Percentiles rank a stretch among this genome's conserved stretches.
phyloP scores from a whole-genome alignment of 2,888 invertebrate species.

The Eremobia ochroleuca region DNA sequence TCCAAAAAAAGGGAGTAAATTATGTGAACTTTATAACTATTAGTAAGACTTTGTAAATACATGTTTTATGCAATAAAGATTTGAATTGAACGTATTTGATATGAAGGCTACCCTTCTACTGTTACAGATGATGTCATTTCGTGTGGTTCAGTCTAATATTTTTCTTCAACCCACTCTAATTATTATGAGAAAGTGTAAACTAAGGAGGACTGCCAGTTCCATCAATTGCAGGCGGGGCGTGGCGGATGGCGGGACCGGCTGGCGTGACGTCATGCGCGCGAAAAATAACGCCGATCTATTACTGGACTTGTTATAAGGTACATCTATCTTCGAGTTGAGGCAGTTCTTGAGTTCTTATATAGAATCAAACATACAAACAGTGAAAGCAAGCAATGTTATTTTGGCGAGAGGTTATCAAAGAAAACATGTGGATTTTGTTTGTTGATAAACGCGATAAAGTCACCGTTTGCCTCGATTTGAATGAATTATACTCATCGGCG shows the following conservation, averaged over 20 bases:
- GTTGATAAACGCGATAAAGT: slow-evolving; percentile 61
- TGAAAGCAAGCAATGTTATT: slow-evolving; percentile 37
- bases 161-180: slow-evolving; percentile 50
- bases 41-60: too few relatives aligned
- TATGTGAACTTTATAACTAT: not conserved
- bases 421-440: slow-evolving; percentile 49
- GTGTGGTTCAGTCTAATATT: slow-evolving; percentile 23
- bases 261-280: slow-evolving; percentile 57
- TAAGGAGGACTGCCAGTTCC: slow-evolving; percentile 36
- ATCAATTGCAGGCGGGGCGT: slow-evolving; percentile 59
- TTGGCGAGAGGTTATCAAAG: slow-evolving; percentile 45
- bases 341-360: slow-evolving; percentile 21
- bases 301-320: slow-evolving; percentile 44
- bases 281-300: slow-evolving; percentile 63
- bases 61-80: not conserved
- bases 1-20: not conserved
- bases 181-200: slow-evolving; percentile 59
- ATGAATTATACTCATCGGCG: slow-evolving; percentile 51
- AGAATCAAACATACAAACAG: slow-evolving; percentile 44
- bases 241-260: slow-evolving; percentile 41
- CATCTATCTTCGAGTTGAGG: slow-evolving; percentile 39
- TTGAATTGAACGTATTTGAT: not conserved
- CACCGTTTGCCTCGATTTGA: slow-evolving; percentile 41
- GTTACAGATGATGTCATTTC: slow-evolving; percentile 39
- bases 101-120: not conserved